Percentiles rank a stretch among this genome's conserved stretches.
These are phyloP conservation scores for Listronotus oregonensis DNA, from an alignment of 1,140 invertebrate species.

Conservation along the genomic window DNA sequence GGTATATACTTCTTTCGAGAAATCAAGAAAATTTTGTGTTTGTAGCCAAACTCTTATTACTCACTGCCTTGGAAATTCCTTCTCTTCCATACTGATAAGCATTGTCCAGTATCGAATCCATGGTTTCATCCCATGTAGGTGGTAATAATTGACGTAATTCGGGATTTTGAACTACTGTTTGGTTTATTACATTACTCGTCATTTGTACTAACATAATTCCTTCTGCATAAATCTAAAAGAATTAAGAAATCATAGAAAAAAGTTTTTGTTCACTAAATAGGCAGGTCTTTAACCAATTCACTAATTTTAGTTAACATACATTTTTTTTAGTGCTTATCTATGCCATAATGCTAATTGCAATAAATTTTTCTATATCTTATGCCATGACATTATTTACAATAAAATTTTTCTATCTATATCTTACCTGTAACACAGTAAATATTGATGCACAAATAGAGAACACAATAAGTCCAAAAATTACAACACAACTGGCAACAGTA, in stretches of 20 bases:
- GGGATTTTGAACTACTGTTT: slow-evolving; percentile 85
- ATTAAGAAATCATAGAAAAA: too few species aligned
- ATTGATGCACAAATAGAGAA: slow-evolving; percentile 62
- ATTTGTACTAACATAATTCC: slow-evolving; percentile 90
- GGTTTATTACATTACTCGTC: slow-evolving; percentile 86
- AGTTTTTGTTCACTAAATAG: not conserved
- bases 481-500: slow-evolving; percentile 63
- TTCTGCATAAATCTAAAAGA: slow-evolving; percentile 89
- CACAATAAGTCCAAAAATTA: slow-evolving; percentile 63
- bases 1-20: too few species aligned
- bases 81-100: slow-evolving; percentile 89
- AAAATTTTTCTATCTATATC: slow-evolving; percentile 18
- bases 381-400: too few species aligned
- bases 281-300: not conserved
- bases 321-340: too few species aligned
- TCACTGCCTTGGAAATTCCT: slow-evolving; percentile 80
- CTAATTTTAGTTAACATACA: too few species aligned
- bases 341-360: too few species aligned
- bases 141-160: slow-evolving; percentile 77
- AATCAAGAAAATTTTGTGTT: too few species aligned
- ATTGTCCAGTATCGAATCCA: slow-evolving; percentile 89
- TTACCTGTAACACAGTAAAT: slow-evolving; percentile 64
- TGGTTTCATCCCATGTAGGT: slow-evolving; percentile 75
- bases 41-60: slow-evolving; percentile 34
- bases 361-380: not conserved